Conservation (phyloP, 2,113 vertebrate genomes). For the Chitala chitala region DNA sequence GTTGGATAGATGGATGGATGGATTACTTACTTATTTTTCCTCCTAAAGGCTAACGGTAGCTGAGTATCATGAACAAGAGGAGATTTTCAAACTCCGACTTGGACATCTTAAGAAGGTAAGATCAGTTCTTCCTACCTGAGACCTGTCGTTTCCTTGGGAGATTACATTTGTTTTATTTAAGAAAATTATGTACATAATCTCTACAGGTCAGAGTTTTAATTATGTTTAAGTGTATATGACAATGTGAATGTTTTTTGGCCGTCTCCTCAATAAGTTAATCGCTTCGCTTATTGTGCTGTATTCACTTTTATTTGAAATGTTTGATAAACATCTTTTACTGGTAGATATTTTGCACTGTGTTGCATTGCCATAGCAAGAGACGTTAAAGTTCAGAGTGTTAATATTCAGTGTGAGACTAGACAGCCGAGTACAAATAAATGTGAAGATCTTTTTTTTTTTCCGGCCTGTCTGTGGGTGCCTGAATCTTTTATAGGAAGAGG, state of each 20-base stretch:
- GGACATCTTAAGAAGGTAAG: conserved; percentile 97
- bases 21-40: neutral
- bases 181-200: no score
- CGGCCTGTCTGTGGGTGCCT: conserved; percentile 36
- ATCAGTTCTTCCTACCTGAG: conserved; percentile 1
- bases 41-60: conserved; percentile 84
- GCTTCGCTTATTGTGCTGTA: no score
- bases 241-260: no score
- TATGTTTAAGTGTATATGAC: no score
- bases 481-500: conserved; percentile 85
- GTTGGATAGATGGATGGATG: neutral
- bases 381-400: conserved; percentile 37
- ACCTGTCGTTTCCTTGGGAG: no score
- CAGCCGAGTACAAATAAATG: conserved; percentile 37
- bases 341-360: conserved; percentile 28
- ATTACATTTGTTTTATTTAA: no score
- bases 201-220: no score
- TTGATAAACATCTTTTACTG: conserved; percentile 30
- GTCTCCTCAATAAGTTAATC: no score
- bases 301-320: neutral
- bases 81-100: conserved; percentile 97
- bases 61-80: conserved; percentile 98
- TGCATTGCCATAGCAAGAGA: conserved; percentile 22
- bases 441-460: conserved; percentile 42
- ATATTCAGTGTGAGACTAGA: conserved; percentile 42